phyloP scores from a whole-genome alignment of 2,888 invertebrate genomes.

The Ornithoptera alexandrae region DNA sequence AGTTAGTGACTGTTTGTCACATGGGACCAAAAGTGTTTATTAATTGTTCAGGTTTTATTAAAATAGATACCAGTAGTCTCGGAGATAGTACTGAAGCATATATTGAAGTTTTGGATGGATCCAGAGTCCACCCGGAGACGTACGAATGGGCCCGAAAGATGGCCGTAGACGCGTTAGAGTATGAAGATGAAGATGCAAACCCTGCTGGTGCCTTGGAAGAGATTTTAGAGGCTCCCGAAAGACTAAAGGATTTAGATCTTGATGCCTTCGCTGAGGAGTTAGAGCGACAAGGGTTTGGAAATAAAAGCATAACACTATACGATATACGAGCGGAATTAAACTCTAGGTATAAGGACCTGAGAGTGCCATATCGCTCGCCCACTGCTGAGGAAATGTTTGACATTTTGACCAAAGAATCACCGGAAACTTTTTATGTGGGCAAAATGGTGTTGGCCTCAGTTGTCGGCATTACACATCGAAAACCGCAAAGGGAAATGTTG shows the following conservation, averaged over 20 bases:
- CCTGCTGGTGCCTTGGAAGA: slow-evolving; percentile 98
- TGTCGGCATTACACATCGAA: slow-evolving; percentile 89
- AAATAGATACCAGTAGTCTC: slow-evolving; percentile 97
- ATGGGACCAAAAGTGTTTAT: slow-evolving; percentile 99
- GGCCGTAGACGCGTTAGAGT: slow-evolving; percentile 99
- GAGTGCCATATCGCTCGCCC: slow-evolving; percentile 87
- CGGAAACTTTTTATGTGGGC: slow-evolving; percentile 94
- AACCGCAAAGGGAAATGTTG: slow-evolving; percentile 94
- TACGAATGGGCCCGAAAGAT: slow-evolving; percentile 99
- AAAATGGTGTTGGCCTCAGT: slow-evolving; percentile 92
- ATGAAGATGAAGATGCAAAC: slow-evolving; percentile 97
- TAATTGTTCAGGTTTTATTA: slow-evolving; percentile 99
- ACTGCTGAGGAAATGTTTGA: slow-evolving; percentile 95
- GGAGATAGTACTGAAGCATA: slow-evolving; percentile 97
- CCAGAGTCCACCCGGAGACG: slow-evolving; percentile 98
- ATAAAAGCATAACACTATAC: slow-evolving; percentile 96
- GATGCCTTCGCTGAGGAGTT: slow-evolving; percentile 99
- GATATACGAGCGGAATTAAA: slow-evolving; percentile 98
- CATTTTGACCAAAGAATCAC: slow-evolving; percentile 96
- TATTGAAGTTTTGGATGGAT: slow-evolving; percentile 97
- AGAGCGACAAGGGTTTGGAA: slow-evolving; percentile 93
- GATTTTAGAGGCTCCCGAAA: slow-evolving; percentile 96
- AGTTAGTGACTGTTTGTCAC: slow-evolving; percentile 95
- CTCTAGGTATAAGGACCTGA: slow-evolving; percentile 93
- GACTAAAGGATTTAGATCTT: slow-evolving; percentile 96